Base-by-base conservation (phyloP, 2,797 vertebrate species). In the Enteromius radiatus region DNA sequence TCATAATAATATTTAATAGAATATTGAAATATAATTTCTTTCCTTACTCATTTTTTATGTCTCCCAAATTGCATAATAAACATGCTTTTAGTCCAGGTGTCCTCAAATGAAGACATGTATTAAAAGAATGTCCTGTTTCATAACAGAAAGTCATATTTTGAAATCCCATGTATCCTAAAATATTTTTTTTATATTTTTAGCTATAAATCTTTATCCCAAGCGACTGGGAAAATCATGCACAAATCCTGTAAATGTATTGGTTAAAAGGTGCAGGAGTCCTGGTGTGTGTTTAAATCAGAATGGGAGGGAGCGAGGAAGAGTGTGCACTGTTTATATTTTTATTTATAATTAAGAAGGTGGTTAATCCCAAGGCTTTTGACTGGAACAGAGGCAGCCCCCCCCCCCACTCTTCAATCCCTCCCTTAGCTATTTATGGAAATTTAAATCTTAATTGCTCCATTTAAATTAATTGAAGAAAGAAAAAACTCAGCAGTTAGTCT, bases 351-450 rank as follows among this genome's bases (percentile, higher is more conserved):
- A 69, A 84, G 68, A 70, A 78, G 64, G 43, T 63, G 43, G 63
- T 54, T 68, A 86, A 69, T 84, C 83, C 79, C 76, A 65, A 64
- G 76, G 64, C 61, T 78, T 43, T 70, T 43, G 47, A 63, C 31
- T 36, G 69, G 47, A 64, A 70, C 75, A 80, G 85, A n/a, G 43
- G 14, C 59, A 31, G 63, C 73, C 56, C 84, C 76, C 36, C 76
- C 36, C 43, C 43, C 49, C 65, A 70, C 49, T 70, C 56, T 81
- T 78, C 69, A 67, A 77, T 74, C 63, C 83, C 75, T 88, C 88
- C 84, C 63, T 82, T 81, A 90, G 88, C 83, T 83, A 88, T 88
- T 90, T 91, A 89, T 89, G 86, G 85, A 89, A 86, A 86, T 88
- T 84, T 86, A 88, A 88, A 86, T 86, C 83, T 82, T 88, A 90